Base-by-base conservation (phyloP, 1,140 invertebrate species). In the Polypedilum vanderplanki region DNA sequence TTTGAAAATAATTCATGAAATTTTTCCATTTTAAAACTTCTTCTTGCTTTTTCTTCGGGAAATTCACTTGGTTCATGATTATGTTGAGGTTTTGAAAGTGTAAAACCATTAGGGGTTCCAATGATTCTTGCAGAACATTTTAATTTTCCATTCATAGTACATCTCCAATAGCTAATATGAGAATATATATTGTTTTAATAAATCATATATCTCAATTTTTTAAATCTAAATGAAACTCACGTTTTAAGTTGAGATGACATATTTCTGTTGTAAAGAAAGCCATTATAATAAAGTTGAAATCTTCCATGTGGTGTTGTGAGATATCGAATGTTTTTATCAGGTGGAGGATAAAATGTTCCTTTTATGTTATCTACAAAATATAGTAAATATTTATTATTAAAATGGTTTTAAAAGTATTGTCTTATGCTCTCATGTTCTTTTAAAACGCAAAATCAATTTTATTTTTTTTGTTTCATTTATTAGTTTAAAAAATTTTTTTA, bases 241-340 rank as follows among this genome's bases (percentile, higher is more conserved):
- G 41, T 41, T 24, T 70, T 24, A 15, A 15, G 40, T 12, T 46
- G 41, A 12, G 33, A 22, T n/a, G 70, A 24, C 7, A 18, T n/a
- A 20, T 75, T 70, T 15, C 75, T 73, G 40, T 75, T 75, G 41
- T 41, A 75, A 18, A 75, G 46, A 57, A 40, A 75, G 33, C 75
- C 75, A 24, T 75, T 40, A 18, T 75, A 75, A 9, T 40, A 75
- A 12, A 75, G 40, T 15, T 75, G 75, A 9, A 41, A 70, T 46
- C 64, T 73, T 5, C 75, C 75, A 67, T 70, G 46, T 0, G 65
- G 67, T 2, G 65, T 20, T 7, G n/a, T 18, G 5, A 70, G n/a
- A 70, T 70, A 70, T 70, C 65, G 65, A 70, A 20, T 20, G 17
- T 18, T 70, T 12, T 70, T 70, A 3, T 22, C 18, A 10, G 65